A percentile compares a stretch with the other conserved stretches of the same genome.
Conservation (phyloP, 2,113 vertebrate genomes). For the Orycteropus afer region DNA sequence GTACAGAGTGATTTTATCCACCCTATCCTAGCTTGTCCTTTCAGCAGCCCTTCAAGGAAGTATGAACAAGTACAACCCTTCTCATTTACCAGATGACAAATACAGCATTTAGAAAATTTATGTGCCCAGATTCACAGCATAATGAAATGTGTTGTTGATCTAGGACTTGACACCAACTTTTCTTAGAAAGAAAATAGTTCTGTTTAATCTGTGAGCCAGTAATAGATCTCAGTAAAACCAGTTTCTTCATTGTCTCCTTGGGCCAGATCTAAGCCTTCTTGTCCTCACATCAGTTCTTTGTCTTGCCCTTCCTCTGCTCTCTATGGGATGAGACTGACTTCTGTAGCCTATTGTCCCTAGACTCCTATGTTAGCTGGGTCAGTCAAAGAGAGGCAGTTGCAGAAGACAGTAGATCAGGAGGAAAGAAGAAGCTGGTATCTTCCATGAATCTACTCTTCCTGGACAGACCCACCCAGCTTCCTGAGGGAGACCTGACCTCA, state of each 20-base stretch:
- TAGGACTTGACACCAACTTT: background rate
- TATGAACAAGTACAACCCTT: background rate
- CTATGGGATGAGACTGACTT: background rate
- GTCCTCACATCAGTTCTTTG: background rate
- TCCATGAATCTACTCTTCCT: background rate
- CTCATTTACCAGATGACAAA: background rate
- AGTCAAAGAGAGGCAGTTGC: background rate
- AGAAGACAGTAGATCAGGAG: background rate
- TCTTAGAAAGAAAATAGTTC: background rate
- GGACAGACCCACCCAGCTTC: background rate
- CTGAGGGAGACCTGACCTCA: background rate
- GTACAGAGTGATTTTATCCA: background rate
- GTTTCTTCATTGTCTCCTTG: background rate
- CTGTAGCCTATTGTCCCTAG: background rate
- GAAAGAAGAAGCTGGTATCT: background rate
- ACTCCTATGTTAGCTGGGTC: background rate
- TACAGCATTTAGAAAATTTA: background rate
- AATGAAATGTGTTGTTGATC: background rate
- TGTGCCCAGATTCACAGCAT: background rate
- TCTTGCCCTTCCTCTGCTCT: background rate
- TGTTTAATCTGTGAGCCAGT: background rate
- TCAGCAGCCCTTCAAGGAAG: background rate
- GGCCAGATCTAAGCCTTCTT: background rate
- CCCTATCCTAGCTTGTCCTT: background rate
- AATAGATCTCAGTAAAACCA: background rate